A percentile compares a stretch with the other conserved stretches of the same genome.
These are phyloP conservation scores for Candidula unifasciata DNA, from an alignment of 2,888 invertebrate species.

Conservation along the genomic window DNA sequence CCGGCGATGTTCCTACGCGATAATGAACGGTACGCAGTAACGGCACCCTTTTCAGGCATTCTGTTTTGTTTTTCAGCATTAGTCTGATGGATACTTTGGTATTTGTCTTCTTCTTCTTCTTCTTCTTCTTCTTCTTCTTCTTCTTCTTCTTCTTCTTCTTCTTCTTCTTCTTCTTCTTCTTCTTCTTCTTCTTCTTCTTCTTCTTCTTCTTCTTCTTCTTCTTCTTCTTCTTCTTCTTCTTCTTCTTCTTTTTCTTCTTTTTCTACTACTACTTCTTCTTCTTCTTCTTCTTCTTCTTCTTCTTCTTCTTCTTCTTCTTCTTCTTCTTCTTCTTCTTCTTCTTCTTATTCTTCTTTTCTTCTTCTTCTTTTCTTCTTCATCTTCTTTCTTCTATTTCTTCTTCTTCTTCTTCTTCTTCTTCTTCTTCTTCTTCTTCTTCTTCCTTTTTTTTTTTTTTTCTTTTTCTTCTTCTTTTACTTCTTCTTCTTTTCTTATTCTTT, in stretches of 20 bases:
- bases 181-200: constrained; percentile 21
- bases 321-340: constrained; percentile 43
- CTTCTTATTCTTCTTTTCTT: too few relatives aligned
- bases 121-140: background rate
- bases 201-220: constrained; percentile 22
- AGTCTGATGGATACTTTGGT: too few relatives aligned
- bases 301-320: constrained; percentile 44
- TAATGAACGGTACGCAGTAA: too few relatives aligned
- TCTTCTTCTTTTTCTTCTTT: constrained; percentile 26
- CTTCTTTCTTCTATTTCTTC: background rate
- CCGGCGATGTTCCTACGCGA: too few relatives aligned
- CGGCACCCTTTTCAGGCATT: too few relatives aligned
- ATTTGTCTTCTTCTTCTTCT: background rate
- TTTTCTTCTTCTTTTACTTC: too few relatives aligned
- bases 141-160: constrained; percentile 13
- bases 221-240: constrained; percentile 15
- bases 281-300: constrained; percentile 43
- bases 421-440: too few relatives aligned
- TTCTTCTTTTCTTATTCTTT: too few relatives aligned
- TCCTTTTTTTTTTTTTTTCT: too few relatives aligned
- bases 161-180: constrained; percentile 5
- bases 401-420: constrained; percentile 3
- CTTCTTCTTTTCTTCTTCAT: too few relatives aligned
- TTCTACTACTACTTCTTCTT: constrained; percentile 39
- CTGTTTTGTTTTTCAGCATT: too few relatives aligned